A percentile compares a stretch with the other conserved stretches of the same genome.
phyloP scores from a whole-genome alignment of 2,797 vertebrate genomes.

The Lagorchestes hirsutus region DNA sequence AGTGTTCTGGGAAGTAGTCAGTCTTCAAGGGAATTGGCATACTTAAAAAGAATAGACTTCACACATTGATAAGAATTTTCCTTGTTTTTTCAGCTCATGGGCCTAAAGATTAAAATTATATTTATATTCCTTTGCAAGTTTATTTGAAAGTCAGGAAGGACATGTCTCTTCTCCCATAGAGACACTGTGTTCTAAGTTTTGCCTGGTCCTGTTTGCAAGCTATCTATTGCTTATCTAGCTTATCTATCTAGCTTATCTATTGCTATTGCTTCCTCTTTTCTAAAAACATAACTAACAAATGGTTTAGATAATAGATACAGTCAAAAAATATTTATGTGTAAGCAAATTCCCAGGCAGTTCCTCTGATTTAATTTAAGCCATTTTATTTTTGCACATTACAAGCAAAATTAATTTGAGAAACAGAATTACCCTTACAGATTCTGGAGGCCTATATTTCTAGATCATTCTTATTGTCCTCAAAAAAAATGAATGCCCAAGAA shows the following conservation, averaged over 20 bases:
- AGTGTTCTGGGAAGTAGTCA: not conserved
- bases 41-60: not conserved
- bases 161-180: not conserved
- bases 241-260: not conserved
- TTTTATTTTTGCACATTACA: not conserved
- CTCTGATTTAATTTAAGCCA: not conserved
- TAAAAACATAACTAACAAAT: not conserved
- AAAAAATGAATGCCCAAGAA: not conserved
- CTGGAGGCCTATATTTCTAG: not conserved
- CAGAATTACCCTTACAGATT: not conserved
- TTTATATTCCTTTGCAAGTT: not conserved
- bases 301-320: not conserved
- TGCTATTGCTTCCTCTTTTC: not conserved
- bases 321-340: not conserved
- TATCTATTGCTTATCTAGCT: too few relatives aligned
- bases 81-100: not conserved
- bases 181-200: not conserved
- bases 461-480: not conserved
- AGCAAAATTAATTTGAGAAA: not conserved
- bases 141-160: not conserved
- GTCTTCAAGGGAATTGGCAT: not conserved
- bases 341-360: not conserved
- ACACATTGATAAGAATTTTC: not conserved
- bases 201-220: not conserved
- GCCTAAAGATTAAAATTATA: not conserved